Evolutionary conservation across 2,888 invertebrate genomes (phyloP).

Genomic region (Pristionchus entomophagus): DNA sequence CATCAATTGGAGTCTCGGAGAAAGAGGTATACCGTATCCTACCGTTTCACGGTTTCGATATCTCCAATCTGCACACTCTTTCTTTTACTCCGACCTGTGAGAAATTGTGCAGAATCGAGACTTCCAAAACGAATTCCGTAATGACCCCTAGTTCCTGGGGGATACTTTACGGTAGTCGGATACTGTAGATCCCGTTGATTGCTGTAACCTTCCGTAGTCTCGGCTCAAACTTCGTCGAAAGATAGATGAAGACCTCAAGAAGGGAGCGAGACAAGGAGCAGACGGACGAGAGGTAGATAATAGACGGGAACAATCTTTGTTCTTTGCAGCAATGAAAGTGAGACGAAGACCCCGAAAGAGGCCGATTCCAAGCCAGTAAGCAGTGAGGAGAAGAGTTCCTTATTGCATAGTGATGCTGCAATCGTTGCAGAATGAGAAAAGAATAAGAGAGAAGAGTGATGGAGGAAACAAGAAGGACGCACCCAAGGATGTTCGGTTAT

Average conservation of each 20-base stretch:
- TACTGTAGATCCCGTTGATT: neutral
- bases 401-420: neutral
- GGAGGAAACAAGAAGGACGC: neutral
- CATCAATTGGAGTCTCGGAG: conserved; percentile 4
- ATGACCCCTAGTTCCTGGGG: too few relatives aligned
- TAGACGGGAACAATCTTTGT: neutral
- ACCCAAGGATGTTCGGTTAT: neutral
- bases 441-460: neutral
- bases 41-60: too few relatives aligned
- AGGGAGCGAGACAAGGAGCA: neutral
- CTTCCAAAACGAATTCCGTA: too few relatives aligned
- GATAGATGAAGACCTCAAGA: neutral
- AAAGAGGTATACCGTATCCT: conserved; percentile 12
- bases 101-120: too few relatives aligned
- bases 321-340: neutral
- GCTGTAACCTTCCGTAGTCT: neutral
- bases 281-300: neutral
- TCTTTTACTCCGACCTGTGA: too few relatives aligned
- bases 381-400: neutral
- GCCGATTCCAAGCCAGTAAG: neutral
- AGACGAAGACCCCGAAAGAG: neutral
- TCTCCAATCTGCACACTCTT: too few relatives aligned
- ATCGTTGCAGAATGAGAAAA: neutral
- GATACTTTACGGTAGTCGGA: too few relatives aligned
- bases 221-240: neutral